Evolutionary conservation across 2,113 vertebrate genomes (phyloP), one percentile per base, ranked within the genome.

Genomic region (Globicephala melas): DNA sequence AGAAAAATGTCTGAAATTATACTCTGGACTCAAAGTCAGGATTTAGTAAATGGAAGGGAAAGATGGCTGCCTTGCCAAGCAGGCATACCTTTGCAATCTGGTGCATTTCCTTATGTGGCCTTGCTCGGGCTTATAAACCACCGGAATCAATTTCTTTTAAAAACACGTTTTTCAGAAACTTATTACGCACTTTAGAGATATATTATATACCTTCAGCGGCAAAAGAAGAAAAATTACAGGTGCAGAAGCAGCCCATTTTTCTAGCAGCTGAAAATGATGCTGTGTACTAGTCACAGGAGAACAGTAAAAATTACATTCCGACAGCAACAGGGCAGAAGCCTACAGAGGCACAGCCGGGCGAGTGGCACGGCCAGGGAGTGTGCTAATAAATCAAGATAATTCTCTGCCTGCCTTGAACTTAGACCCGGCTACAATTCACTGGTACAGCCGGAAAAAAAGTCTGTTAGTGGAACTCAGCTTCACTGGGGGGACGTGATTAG

Each of bases 331-430:
- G 99, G 99, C 99, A 98, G 98, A 98, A 98, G 98, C 99, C 99
- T 98, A 98, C 98, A 98, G 98, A 99, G 98, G 99, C 98, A 98
- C 99, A 98, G 98, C 98, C 98, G 98, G 94, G 96, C 98, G 95
- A 98, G 98, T 99, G 98, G 98, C 99, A 98, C 81, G 98, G 99
- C 99, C 99, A 98, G 98, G 98, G 98, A 99, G 98, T 77, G 96
- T 98, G 97, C 99, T 99, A 99, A 99, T 99, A 99, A 99, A 99
- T 99, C 99, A 99, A 99, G 99, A 99, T 99, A 99, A 99, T 99
- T 99, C 99, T 99, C 99, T 98, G 98, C 99, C 99, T 99, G 99
- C 99, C 99, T 99, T 99, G 99, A 99, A 99, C 99, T 99, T 99
- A 99, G 99, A 99, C 99, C 99, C 8, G 97, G 97, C 99, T 99